Base-by-base conservation (phyloP, 1,140 invertebrate genomes). In the Drosophila subobscura region DNA sequence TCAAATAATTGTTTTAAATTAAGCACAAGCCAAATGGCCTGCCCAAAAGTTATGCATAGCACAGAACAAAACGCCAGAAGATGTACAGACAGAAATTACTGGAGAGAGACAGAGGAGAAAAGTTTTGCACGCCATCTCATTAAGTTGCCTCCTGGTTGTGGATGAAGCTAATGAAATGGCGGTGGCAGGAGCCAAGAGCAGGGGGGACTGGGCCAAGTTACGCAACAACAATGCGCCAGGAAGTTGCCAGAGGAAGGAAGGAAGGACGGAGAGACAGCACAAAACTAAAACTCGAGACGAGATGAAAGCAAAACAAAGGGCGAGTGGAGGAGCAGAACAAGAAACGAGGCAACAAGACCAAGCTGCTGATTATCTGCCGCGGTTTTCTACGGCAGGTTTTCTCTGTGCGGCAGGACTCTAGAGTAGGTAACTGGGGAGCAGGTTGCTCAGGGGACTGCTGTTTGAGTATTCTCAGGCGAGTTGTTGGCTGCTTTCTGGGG, bases 1-100 rank as follows among this genome's bases (percentile, higher is more conserved):
- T 54, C 75, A 86, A 86, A 88, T 86, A 86, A 86, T 86, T 86
- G 81, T 86, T 86, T 86, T 86, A 86, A 86, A 86, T 86, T 81
- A 81, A 86, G 77, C 83, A 68, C 83, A 88, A 72, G 76, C 78
- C 70, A 67, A 79, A 77, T 76, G 83, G 77, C 83, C 68, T 1
- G 16, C 16, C 16, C 16, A 20, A 74, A 86, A 80, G 81, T 78
- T 83, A 79, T 83, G 74, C 83, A 70, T 52, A 77, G 58, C 73
- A 72, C 42, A 74, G 58, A 79, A 20, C 16, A 67, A 86, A 57
- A 42, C 53, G 50, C 49, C 65, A 59, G 20, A 77, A 74, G 55
- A 64, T 60, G 55, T 45, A 58, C 40, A 55, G 66, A 54, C n/a
- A 49, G 49, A 25, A 55, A 58, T 41, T 58, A 40, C 53, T 25